Conservation (phyloP, 2,113 vertebrate genomes). For the Bungarus multicinctus region DNA sequence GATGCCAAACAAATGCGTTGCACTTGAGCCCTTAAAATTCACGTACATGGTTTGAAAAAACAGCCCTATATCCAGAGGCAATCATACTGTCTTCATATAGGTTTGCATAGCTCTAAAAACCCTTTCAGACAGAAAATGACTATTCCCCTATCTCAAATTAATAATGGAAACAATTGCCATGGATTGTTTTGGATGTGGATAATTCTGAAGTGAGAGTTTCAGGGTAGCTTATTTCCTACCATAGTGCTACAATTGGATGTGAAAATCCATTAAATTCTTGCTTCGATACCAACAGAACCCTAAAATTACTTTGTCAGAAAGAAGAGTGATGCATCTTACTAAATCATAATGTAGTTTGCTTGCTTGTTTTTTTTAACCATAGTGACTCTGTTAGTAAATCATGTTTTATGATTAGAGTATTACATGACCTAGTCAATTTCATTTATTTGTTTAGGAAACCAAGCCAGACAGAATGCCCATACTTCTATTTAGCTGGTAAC, state of each 20-base stretch:
- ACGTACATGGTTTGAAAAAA: background rate
- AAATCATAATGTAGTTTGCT: background rate
- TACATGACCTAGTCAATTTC: background rate
- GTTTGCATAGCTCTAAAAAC: background rate
- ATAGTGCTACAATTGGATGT: background rate
- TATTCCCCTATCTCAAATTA: background rate
- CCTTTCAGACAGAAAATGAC: background rate
- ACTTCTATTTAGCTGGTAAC: background rate
- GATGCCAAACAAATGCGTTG: too few relatives aligned
- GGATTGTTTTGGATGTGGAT: background rate
- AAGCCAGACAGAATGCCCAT: background rate
- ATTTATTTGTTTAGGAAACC: background rate
- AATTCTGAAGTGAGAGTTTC: background rate
- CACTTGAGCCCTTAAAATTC: background rate
- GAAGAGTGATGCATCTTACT: background rate
- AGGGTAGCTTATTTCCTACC: background rate
- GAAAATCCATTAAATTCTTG: background rate
- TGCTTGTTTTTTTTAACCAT: background rate
- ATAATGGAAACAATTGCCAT: background rate
- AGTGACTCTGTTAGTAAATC: background rate
- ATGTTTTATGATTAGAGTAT: background rate
- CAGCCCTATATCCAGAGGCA: too few relatives aligned
- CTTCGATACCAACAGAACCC: too few relatives aligned
- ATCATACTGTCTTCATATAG: background rate
- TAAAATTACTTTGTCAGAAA: background rate